Evolutionary conservation across 2,888 invertebrate species (phyloP).

Genomic region (Gibbula magus): DNA sequence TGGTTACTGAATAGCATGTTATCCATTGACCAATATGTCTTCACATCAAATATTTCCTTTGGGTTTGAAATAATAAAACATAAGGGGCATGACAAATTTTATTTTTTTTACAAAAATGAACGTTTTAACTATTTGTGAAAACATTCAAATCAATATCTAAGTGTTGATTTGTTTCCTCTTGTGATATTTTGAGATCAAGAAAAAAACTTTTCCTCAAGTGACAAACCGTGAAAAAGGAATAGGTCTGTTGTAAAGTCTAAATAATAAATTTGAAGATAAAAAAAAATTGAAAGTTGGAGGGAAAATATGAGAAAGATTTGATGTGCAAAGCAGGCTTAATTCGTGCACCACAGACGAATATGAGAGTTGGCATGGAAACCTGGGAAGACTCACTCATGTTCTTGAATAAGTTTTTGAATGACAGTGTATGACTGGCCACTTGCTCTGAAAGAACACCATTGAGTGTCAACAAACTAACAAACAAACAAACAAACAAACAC

Average conservation of each 20-base stretch:
- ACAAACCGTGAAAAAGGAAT: no score
- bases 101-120: neutral
- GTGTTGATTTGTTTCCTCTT: no score
- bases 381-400: constrained; percentile 67
- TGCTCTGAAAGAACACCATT: constrained; percentile 43
- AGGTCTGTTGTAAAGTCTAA: no score
- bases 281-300: neutral
- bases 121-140: neutral
- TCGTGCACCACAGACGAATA: no score
- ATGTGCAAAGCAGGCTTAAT: neutral
- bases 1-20: neutral
- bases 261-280: neutral
- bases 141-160: neutral
- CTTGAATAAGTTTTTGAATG: constrained; percentile 67
- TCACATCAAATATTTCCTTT: neutral
- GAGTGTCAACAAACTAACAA: constrained; percentile 1
- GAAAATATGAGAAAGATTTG: neutral
- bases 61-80: neutral
- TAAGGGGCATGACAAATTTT: neutral
- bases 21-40: neutral
- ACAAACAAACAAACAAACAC: neutral
- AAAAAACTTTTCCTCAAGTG: no score
- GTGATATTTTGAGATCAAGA: no score
- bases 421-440: constrained; percentile 53
- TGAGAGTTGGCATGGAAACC: neutral